Base-by-base conservation (phyloP, 2,888 invertebrate genomes). In the Hirtodrosophila duncani region DNA sequence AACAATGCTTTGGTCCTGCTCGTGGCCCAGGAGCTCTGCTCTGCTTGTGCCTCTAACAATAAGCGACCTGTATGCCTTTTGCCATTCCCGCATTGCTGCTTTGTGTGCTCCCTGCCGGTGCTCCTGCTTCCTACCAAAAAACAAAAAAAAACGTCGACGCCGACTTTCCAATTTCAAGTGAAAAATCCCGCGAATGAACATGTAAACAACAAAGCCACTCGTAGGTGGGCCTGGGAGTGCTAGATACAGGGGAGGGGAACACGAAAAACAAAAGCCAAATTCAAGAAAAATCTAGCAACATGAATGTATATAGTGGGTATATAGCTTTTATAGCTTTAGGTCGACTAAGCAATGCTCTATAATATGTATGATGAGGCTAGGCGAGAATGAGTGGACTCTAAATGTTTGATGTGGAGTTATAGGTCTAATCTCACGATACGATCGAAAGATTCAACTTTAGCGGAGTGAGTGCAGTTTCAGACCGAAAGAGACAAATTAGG, bases 101-200 rank as follows among this genome's bases (percentile, higher is more conserved):
- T 72, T 61, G 45, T 51, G 42, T 45, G 29, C 30, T 7, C 10
- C 16, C 13, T 5, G 27, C 39, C 38, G 10, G n/a, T n/a, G n/a
- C n/a, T n/a, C n/a, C n/a, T n/a, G n/a, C n/a, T 16, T 3, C 21
- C 13, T 21, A 14, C 9, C 6, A 13, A 23, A 17, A 14, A 17
- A 31, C 11, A 26, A 9, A 26, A 10, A 14, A 17, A 51, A 60
- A 66, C 57, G 63, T 62, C 63, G 65, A 34, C 63, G 65, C 58
- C 63, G 72, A 79, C 81, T 75, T 75, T 80, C 74, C 74, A 75
- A 80, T 75, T 75, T 80, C 65, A 74, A 80, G 81, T 77, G 69
- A 75, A 80, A 80, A 75, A 80, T 69, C 63, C 72, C 70, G 75
- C 78, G 78, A 80, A 75, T 78, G 81, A 80, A 78, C 79, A 79